Base-by-base conservation (phyloP, 1,140 invertebrate genomes). In the Cotesia glomerata region DNA sequence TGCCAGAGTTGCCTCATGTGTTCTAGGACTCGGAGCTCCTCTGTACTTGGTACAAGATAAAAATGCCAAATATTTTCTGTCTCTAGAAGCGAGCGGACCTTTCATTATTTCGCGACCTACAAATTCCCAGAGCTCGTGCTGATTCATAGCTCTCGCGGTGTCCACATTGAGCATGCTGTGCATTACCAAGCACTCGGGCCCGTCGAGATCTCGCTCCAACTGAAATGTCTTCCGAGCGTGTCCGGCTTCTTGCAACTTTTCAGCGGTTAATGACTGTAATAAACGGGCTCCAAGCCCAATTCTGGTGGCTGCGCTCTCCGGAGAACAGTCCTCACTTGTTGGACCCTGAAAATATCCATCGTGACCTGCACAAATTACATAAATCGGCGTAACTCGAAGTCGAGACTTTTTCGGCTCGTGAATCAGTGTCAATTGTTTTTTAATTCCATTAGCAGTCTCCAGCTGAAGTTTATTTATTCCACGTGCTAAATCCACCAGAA, bases 1-100 rank as follows among this genome's bases (percentile, higher is more conserved):
- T 5, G 90, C 89, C 26, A 95, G 83, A 36, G 94, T 91, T 77
- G 95, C 92, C 65, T 92, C 90, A 81, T 96, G 93, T 11, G 91
- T 92, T 64, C 78, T 78, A 14, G 79, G 82, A 71, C 78, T 86
- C 76, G 89, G 89, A 4, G 88, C 87, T 2, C 93, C 93, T 75
- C 90, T 86, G 84, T 94, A 97, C 74, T 91, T 88, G 0, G 95
- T 97, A 81, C 95, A 96, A 0, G 94, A 94, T 63, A 98, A 88
- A 81, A 98, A 97, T 1, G 93, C 95, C 61, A 97, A 89, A 86
- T 94, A 97, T 84, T 96, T 98, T 81, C 90, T 91, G 72, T 89
- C 90, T 80, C 88, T 91, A 81, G 85, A 91, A 80, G 86, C 91
- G 84, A 88, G 88, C 74, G 75, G 91, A 85, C 86, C 87, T 69